Base-by-base conservation (phyloP, 2,797 vertebrate species). In the Steatocranus sp. region DNA sequence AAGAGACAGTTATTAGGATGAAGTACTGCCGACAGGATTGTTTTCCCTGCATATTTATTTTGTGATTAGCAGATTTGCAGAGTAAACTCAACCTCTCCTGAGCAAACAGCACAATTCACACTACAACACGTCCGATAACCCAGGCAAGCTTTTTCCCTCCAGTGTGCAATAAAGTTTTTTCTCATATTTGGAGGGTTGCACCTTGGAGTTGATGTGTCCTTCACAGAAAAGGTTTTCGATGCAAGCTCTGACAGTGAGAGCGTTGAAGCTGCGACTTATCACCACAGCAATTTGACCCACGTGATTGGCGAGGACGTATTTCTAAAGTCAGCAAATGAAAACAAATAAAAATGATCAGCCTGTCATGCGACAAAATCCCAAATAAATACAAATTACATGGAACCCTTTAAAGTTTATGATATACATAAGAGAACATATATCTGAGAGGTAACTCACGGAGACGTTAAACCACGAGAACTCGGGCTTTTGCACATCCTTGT, bases 311-410 rank as follows among this genome's bases (percentile, higher is more conserved):
- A 85, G n/a, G 1, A 78, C 48, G 1, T 25, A 8, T 3, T 8
- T 17, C 83, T 85, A 8, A 75, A 48, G 10, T 58, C 17, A 41
- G 10, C 23, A 32, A 5, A 70, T 17, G 18, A 76, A 70, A 12
- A 48, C 4, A 70, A 61, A 73, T 20, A 54, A 43, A 41, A 41
- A 25, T 10, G 2, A 17, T 66, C 34, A 23, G 36, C 11, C 0
- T 0, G 34, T 17, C 36, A 17, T 6, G 8, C 0, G 0, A 68
- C 8, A 46, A 3, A 46, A 18, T 11, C 4, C 14, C 0, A 0
- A 68, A 17, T 68, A 70, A 8, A 73, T 18, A 48, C 41, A 73
- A 68, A 46, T 70, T 11, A 70, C 3, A 46, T 11, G 6, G 0
- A 27, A 5, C 3, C 3, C 0, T 46, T 17, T 27, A 46, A 46